Conservation (phyloP, 2,113 vertebrate genomes). For the Trichomycterus rosablanca region DNA sequence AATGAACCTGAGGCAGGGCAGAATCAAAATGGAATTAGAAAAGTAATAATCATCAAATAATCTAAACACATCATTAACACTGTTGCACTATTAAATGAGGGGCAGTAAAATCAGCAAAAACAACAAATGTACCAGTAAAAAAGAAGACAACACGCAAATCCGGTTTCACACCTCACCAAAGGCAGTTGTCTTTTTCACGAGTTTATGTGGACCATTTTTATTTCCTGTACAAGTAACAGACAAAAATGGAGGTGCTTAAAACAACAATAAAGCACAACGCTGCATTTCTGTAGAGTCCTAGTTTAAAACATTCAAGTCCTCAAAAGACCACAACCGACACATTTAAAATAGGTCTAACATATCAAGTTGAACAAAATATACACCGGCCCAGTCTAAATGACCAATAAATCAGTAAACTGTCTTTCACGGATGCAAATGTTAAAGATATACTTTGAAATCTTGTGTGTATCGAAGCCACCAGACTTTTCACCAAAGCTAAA, state of each 20-base stretch:
- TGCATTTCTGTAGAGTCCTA: conserved; percentile 37
- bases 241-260: conserved; percentile 36
- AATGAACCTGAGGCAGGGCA: conserved; percentile 66
- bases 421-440: conserved; percentile 40
- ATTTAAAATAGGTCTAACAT: conserved; percentile 50
- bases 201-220: conserved; percentile 30
- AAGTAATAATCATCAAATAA: conserved; percentile 28
- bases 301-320: conserved; percentile 34
- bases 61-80: conserved; percentile 46
- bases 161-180: conserved; percentile 32
- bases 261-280: conserved; percentile 35
- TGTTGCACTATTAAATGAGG: conserved; percentile 41
- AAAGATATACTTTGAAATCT: conserved; percentile 54
- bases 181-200: conserved; percentile 26
- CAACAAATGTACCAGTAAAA: conserved; percentile 34
- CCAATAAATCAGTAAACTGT: conserved; percentile 44
- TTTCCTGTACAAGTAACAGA: conserved; percentile 42
- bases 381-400: conserved; percentile 47
- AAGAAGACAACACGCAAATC: conserved; percentile 30
- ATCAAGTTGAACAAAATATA: conserved; percentile 52
- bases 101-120: conserved; percentile 38
- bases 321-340: conserved; percentile 47
- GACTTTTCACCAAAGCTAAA: conserved; percentile 65
- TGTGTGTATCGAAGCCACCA: conserved; percentile 67
- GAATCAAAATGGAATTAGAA: conserved; percentile 44